phyloP scores from a whole-genome alignment of 2,113 vertebrate genomes.

The Mus pahari region DNA sequence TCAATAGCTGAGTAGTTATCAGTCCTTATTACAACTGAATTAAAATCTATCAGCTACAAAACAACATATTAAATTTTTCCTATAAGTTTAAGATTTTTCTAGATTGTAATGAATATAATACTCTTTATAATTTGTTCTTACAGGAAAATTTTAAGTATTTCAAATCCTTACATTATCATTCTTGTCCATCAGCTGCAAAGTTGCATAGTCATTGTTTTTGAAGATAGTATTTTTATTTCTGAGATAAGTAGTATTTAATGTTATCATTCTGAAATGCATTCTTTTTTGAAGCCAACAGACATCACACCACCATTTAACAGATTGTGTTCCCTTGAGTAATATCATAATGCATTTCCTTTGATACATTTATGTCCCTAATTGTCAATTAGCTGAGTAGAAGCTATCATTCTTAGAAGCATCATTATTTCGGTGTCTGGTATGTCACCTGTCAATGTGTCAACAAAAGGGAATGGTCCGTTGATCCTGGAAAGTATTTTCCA shows the following conservation, averaged over 20 bases:
- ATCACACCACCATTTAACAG: constrained; percentile 74
- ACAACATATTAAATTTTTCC: background rate
- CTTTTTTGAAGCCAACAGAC: constrained; percentile 61
- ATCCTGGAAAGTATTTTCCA: constrained; percentile 74
- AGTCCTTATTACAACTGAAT: background rate
- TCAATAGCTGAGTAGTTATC: too few relatives aligned
- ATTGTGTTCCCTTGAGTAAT: constrained; percentile 63
- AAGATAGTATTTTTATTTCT: constrained; percentile 15
- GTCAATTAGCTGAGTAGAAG: constrained; percentile 83
- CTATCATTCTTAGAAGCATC: constrained; percentile 67
- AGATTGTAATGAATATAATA: rapidly evolving
- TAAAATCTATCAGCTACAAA: constrained; percentile 17
- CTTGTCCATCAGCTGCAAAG: constrained; percentile 36
- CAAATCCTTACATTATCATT: constrained; percentile 24
- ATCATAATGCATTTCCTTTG: constrained; percentile 64
- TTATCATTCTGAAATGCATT: constrained; percentile 69
- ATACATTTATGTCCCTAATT: constrained; percentile 79
- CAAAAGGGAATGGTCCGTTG: constrained; percentile 9
- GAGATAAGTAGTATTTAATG: background rate
- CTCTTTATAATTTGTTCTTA: background rate
- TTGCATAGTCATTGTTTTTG: background rate
- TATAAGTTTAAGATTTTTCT: background rate
- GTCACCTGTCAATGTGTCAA: constrained; percentile 78
- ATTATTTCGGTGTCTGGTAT: constrained; percentile 68
- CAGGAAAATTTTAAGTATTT: background rate